Evolutionary conservation across 2,888 invertebrate species (phyloP), one percentile per base, ranked within the genome.

Genomic region (Synergus japonicus): DNA sequence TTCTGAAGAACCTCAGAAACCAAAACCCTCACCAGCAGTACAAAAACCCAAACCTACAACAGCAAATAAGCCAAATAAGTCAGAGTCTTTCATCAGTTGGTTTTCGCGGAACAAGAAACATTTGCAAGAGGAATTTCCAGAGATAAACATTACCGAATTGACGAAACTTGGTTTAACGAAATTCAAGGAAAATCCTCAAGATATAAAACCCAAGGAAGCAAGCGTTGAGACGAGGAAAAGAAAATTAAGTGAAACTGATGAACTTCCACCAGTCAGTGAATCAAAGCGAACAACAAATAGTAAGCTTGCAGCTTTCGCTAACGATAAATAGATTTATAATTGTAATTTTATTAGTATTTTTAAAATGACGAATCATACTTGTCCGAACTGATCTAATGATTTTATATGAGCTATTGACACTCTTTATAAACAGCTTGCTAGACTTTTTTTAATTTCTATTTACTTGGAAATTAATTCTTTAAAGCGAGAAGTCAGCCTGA

Each of bases 111-210:
- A 95, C 87, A 95, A 94, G 87, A 85, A 92, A 4, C 85, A 89
- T 13, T 88, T 96, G n/a, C 93, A 94, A 86, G 91, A 92, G 66
- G 93, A 95, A 85, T 92, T 94, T 86, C 94, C 95, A 0, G 93
- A 94, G 12, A 86, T 94, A 13, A 92, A 93, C 5, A 91, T 93
- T 0, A 91, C 93, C 0, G 95, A 95, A 81, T 88, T 95, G 73
- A 94, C 94, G 0, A 94, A 94, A 81, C 90, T 93, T 8, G 94
- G 94, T 8, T 93, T 94, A 49, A 92, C 93, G 80, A 92, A 91
- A 69, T 95, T 93, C 87, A 94, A 94, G 85, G 92, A 91, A 29
- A 58, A 7, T 15, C 18, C 43, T 54, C 46, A 80, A 29, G 73
- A 79, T 37, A 43, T 79, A 69, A 78, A 44, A 65, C 18, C 76